Base-by-base conservation (phyloP, 1,140 invertebrate species). In the Chironomus striatipennis region DNA sequence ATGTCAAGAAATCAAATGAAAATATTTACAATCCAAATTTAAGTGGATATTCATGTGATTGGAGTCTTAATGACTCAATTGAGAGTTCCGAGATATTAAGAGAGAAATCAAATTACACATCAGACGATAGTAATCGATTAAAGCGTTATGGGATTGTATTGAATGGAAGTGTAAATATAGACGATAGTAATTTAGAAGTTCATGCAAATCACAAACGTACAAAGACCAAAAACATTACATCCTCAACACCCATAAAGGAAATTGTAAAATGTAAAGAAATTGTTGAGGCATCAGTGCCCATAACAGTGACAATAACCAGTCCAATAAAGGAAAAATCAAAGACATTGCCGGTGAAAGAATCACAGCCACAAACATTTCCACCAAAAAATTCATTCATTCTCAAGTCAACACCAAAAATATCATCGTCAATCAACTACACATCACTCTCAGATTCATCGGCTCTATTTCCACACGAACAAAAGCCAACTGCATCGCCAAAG, bases 251-350 rank as follows among this genome's bases (percentile, higher is more conserved):
- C 7, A 70, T 70, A 10, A 70, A 70, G n/a, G 47, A 57, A n/a
- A 70, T 70, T 24, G 65, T 24, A 20, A 70, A 70, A 15, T 57
- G 65, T 20, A 70, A 20, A 21, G 43, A n/a, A 65, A 74, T 21
- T 65, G 24, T 73, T 73, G 72, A 73, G 17, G 3, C 21, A 42
- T 2, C 10, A 15, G 4, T 17, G 18, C 5, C 83, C 0, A 83
- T 85, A 74, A 84, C 83, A 9, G 79, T 82, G 17, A 82, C 83
- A 76, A 75, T 83, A 15, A 70, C 80, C 8, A 81, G 84, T 73
- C 81, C 83, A 43, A 78, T 80, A 42, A 86, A 84, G 76, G 85
- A 85, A 74, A 87, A 87, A 79, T 84, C 86, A 20, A 87, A 86
- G 79, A 87, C 86, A 6, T 79, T 87, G 73, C 86, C 86, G 72